Base-by-base conservation (phyloP, 2,797 vertebrate genomes). In the Arremon aurantiirostris region DNA sequence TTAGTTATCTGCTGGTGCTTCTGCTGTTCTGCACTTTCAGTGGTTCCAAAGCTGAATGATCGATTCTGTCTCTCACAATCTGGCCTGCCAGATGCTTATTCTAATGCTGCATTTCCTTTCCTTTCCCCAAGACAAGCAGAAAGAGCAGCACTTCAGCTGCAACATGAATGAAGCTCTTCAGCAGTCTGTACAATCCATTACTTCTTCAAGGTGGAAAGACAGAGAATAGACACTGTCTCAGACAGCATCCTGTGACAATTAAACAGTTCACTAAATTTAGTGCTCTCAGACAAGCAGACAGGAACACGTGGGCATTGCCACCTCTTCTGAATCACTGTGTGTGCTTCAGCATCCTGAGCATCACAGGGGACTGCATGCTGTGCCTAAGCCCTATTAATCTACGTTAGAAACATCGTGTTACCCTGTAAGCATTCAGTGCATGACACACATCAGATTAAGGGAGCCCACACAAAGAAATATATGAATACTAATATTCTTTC, bases 391-490 rank as follows among this genome's bases (percentile, higher is more conserved):
- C 44, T 57, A 49, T 89, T 89, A 77, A 88, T 94, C 93, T 81
- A 75, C 72, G 22, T 47, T 37, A 75, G 84, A 93, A 93, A 93
- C 80, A 92, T 8, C 9, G 19, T 39, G 89, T 83, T 87, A 91
- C 66, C 66, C 89, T 83, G 84, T 42, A 90, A 91, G 93, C 73
- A 53, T 55, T 88, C 89, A 70, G 80, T 1, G 1, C 72, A 60
- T 60, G 89, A 88, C 79, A 91, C 13, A 2, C 47, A 83, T 79
- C 94, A 91, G 79, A 94, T 91, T 86, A 86, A 90, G 77, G 85
- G 88, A 94, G 87, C 79, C 89, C 76, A 71, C 93, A 93, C 91
- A 91, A 95, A 88, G 87, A 94, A 96, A 94, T 75, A 88, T 0
- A 91, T 86, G 85, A 95, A 96, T 91, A 83, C 79, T 71, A 92